A percentile compares a stretch with the other conserved stretches of the same genome.
These are phyloP conservation scores for Peucedramus taeniatus DNA, from an alignment of 2,113 vertebrate genomes.

Conservation along the genomic window DNA sequence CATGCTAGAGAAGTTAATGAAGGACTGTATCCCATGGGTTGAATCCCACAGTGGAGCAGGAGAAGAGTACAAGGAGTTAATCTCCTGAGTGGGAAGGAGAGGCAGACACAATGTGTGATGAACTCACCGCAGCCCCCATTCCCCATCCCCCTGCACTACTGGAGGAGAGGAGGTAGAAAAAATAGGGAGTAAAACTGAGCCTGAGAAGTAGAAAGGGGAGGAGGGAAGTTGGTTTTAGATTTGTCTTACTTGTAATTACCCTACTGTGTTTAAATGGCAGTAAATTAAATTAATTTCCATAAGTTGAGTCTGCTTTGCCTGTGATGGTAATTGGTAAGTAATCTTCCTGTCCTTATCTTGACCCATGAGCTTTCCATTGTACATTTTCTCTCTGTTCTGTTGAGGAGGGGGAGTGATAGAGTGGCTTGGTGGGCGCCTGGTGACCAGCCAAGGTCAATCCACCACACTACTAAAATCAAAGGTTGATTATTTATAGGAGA, in stretches of 20 bases:
- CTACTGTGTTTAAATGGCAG: neutral
- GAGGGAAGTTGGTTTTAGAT: neutral
- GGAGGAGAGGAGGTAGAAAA: neutral
- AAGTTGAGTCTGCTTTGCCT: neutral
- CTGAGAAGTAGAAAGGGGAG: neutral
- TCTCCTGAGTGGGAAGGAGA: neutral
- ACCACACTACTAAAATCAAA: neutral
- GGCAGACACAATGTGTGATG: neutral
- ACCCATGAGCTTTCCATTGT: neutral
- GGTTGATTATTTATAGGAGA: neutral
- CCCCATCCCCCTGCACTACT: neutral
- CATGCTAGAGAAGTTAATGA: neutral
- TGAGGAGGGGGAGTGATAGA: neutral
- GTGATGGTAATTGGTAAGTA: neutral
- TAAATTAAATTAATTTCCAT: neutral
- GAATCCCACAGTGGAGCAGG: neutral
- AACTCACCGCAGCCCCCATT: fast-evolving
- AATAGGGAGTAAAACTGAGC: neutral
- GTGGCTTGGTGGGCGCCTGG: neutral
- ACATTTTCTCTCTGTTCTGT: neutral
- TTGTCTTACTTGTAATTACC: neutral
- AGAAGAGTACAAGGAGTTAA: fast-evolving
- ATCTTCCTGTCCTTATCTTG: neutral
- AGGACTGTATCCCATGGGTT: neutral
- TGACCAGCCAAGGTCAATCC: neutral